A percentile compares a stretch with the other conserved stretches of the same genome.
phyloP scores from a whole-genome alignment of 2,888 invertebrate genomes.

The Theodoxus fluviatilis region DNA sequence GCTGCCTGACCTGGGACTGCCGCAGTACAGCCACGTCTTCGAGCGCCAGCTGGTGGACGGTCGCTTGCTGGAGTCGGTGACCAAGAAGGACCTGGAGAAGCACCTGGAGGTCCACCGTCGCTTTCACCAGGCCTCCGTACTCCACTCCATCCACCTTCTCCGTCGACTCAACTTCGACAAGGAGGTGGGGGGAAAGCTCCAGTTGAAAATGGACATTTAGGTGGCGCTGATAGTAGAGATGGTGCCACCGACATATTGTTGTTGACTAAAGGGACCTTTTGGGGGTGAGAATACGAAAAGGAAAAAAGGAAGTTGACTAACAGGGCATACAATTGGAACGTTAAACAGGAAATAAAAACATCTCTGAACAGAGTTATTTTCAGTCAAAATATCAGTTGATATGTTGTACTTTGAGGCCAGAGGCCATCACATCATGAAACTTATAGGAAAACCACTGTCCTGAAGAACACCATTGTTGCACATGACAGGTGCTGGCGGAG shows the following conservation, averaged over 20 bases:
- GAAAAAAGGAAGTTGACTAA: no score
- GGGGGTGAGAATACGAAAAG: no score
- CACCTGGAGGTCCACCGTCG: conserved; percentile 89
- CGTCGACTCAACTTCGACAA: conserved; percentile 88
- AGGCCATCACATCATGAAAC: background rate
- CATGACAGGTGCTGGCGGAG: conserved; percentile 79
- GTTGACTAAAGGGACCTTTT: no score
- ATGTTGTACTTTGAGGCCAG: background rate
- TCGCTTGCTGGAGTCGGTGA: conserved; percentile 88
- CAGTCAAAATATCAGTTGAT: background rate
- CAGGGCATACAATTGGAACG: no score
- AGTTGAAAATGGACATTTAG: no score
- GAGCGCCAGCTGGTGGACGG: conserved; percentile 90
- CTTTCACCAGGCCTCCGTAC: conserved; percentile 92
- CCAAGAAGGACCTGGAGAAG: conserved; percentile 93
- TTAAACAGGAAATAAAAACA: no score
- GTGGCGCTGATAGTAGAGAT: background rate
- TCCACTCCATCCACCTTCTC: conserved; percentile 90
- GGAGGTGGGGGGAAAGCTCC: conserved; percentile 52
- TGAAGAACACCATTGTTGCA: no score
- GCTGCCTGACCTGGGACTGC: conserved; percentile 88
- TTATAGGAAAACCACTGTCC: no score
- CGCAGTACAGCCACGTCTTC: conserved; percentile 88
- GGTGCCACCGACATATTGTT: background rate
- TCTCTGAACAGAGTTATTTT: no score